Evolutionary conservation across 2,113 vertebrate genomes (phyloP).

Genomic region (Deroptyus accipitrinus): DNA sequence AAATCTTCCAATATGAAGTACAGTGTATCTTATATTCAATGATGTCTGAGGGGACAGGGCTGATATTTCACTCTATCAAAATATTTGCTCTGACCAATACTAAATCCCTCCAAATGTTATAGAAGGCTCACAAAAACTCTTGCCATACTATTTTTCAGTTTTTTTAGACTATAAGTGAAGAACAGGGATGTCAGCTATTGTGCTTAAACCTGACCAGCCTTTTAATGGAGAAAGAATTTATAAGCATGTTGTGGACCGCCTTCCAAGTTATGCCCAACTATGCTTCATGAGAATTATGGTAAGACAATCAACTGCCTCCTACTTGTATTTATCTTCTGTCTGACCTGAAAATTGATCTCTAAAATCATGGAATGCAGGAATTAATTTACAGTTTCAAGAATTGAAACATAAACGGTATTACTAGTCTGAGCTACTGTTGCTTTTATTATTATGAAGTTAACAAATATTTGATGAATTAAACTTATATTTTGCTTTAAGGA

Average conservation of each 20-base stretch:
- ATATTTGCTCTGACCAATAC: background rate
- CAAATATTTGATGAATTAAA: background rate
- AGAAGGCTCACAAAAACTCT: background rate
- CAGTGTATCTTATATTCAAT: background rate
- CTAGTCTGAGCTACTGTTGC: background rate
- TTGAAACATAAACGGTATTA: background rate
- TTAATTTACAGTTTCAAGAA: background rate
- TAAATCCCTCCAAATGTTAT: background rate
- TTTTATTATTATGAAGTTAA: background rate
- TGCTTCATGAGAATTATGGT: background rate
- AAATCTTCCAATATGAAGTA: background rate
- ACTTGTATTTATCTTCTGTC: background rate
- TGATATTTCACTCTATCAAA: background rate
- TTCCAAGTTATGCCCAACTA: slow-evolving; percentile 71
- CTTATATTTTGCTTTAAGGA: background rate
- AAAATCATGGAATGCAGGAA: background rate
- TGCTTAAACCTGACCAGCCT: slow-evolving; percentile 44
- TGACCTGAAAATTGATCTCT: background rate
- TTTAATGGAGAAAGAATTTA: slow-evolving; percentile 74
- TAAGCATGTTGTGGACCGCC: slow-evolving; percentile 65
- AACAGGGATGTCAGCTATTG: slow-evolving; percentile 76
- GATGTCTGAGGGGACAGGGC: background rate
- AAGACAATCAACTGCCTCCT: background rate
- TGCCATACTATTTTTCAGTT: background rate
- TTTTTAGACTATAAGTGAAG: slow-evolving; percentile 78